phyloP scores from a whole-genome alignment of 2,888 invertebrate genomes.

The Eubasilissa splendida region DNA sequence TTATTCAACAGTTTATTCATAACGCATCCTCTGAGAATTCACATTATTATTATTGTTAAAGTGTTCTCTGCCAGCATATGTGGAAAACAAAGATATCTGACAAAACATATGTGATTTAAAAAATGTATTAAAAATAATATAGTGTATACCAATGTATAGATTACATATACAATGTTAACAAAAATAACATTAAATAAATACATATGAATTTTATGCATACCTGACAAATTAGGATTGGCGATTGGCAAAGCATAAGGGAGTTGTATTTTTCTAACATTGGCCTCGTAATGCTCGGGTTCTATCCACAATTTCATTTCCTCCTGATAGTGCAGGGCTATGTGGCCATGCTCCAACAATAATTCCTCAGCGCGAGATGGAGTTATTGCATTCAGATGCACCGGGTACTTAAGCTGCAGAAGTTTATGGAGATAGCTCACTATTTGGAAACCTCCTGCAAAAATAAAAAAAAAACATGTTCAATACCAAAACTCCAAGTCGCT shows the following conservation, averaged over 20 bases:
- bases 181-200: too few species aligned
- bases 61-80: too few species aligned
- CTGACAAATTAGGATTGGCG: constrained; percentile 76
- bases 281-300: constrained; percentile 85
- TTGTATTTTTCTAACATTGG: constrained; percentile 88
- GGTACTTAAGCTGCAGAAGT: constrained; percentile 92
- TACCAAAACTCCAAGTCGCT: neutral
- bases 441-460: constrained; percentile 80
- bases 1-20: too few species aligned
- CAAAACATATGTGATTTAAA: too few species aligned
- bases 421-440: constrained; percentile 89
- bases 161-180: too few species aligned
- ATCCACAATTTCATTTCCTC: constrained; percentile 88
- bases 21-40: too few species aligned
- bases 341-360: constrained; percentile 85
- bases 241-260: constrained; percentile 83
- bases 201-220: constrained; percentile 62
- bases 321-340: constrained; percentile 84
- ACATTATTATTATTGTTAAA: too few species aligned
- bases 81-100: too few species aligned
- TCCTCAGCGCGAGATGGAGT: constrained; percentile 91
- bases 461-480: constrained; percentile 1
- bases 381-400: constrained; percentile 90
- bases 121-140: too few species aligned
- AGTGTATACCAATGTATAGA: too few species aligned